Evolutionary conservation across 1,140 invertebrate species (phyloP).

Genomic region (Piezodorus guildinii): DNA sequence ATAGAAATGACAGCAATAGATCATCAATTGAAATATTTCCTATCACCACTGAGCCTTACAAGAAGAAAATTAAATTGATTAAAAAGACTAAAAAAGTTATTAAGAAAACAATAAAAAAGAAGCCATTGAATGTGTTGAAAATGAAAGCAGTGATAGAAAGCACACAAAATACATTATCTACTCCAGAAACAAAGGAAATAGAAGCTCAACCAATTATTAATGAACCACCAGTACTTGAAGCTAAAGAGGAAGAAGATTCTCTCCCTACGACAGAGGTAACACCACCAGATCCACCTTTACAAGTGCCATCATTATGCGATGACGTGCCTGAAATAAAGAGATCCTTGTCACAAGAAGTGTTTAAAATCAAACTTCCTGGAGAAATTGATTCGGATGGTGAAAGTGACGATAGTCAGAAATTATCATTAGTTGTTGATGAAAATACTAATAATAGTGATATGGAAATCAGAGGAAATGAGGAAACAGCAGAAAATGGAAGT

Average conservation of each 20-base stretch:
- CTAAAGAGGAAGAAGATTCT: neutral
- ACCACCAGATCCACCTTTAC: neutral
- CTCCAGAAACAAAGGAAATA: neutral
- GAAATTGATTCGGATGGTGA: constrained; percentile 40
- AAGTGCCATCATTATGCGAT: no score
- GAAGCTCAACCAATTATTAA: neutral
- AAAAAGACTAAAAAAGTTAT: constrained; percentile 3
- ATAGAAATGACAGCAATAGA: neutral
- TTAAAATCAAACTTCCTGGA: constrained; percentile 38
- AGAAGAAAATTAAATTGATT: no score
- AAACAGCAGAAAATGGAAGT: constrained; percentile 26
- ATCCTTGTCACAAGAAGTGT: constrained; percentile 32
- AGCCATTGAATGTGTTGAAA: neutral
- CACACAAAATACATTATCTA: neutral
- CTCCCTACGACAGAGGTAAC: no score
- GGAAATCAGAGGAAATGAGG: constrained; percentile 9
- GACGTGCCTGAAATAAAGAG: neutral
- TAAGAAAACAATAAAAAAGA: constrained; percentile 2
- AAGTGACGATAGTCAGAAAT: constrained; percentile 46
- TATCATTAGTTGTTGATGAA: constrained; percentile 36
- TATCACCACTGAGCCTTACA: neutral
- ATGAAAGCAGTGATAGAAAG: neutral
- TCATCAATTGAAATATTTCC: constrained; percentile 12
- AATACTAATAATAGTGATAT: constrained; percentile 21
- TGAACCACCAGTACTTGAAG: neutral